These are phyloP conservation scores for Endotricha flammealis DNA, from an alignment of 2,888 invertebrate species.

Conservation along the genomic window DNA sequence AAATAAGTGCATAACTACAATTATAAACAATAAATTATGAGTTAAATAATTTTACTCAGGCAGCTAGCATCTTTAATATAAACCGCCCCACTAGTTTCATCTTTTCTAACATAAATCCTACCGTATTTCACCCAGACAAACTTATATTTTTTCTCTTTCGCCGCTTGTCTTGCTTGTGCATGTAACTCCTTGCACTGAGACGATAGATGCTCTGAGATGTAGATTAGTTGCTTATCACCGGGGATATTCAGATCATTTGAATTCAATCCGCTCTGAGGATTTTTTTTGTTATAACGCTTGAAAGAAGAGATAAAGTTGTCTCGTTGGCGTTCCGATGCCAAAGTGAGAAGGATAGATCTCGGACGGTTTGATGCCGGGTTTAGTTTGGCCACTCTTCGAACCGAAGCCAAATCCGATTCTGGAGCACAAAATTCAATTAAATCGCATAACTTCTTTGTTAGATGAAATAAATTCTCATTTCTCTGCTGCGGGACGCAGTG, in stretches of 20 bases:
- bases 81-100: not conserved
- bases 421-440: too few relatives aligned
- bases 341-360: not conserved
- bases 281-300: not conserved
- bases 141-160: too few relatives aligned
- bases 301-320: not conserved
- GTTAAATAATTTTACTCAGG: not conserved
- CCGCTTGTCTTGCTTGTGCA: not conserved
- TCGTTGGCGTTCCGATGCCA: not conserved
- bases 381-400: too few relatives aligned
- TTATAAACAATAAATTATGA: too few relatives aligned
- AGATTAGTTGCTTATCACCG: not conserved
- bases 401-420: too few relatives aligned
- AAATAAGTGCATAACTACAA: too few relatives aligned
- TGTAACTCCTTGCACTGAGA: not conserved
- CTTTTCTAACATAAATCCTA: not conserved
- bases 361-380: not conserved
- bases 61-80: not conserved
- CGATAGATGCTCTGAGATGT: not conserved
- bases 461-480: not conserved
- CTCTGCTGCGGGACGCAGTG: not conserved
- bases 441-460: not conserved
- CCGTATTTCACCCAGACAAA: not conserved
- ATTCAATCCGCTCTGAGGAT: not conserved
- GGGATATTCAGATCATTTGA: not conserved